A percentile compares a stretch with the other conserved stretches of the same genome.
These are phyloP conservation scores for Drosophila lacteicornis DNA, from an alignment of 1,140 invertebrate genomes.

Conservation along the genomic window DNA sequence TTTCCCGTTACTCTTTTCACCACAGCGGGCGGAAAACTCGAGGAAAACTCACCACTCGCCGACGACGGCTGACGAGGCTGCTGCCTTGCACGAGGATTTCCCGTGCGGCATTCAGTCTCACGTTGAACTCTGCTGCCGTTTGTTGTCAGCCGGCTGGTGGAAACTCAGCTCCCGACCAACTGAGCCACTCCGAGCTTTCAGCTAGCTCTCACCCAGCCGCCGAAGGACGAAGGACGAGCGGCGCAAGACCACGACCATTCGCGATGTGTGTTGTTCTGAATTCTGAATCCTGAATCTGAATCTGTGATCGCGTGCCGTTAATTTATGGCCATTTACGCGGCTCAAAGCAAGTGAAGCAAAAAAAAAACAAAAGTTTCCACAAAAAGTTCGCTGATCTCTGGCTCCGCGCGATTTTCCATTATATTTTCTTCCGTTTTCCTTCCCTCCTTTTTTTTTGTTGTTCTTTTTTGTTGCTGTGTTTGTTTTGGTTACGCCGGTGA, in stretches of 20 bases:
- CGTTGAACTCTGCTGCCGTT: slow-evolving; percentile 74
- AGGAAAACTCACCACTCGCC: slow-evolving; percentile 54
- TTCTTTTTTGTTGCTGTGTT: slow-evolving; percentile 17
- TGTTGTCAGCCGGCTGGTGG: slow-evolving; percentile 49
- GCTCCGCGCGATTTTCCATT: background rate
- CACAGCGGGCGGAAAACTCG: slow-evolving; percentile 17
- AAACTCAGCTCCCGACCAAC: slow-evolving; percentile 1
- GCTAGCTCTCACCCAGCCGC: slow-evolving; percentile 1
- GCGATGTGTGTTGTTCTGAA: slow-evolving; percentile 9
- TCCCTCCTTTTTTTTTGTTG: background rate
- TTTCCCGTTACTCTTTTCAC: slow-evolving; percentile 34
- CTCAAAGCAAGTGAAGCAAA: background rate
- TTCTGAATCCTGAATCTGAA: background rate
- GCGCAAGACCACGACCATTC: slow-evolving; percentile 11
- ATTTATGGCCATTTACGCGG: background rate
- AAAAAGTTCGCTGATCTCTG: slow-evolving; percentile 19
- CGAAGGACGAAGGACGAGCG: slow-evolving; percentile 19
- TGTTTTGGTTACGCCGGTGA: slow-evolving; percentile 26
- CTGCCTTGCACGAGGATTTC: slow-evolving; percentile 6
- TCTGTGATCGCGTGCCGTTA: slow-evolving; percentile 25
- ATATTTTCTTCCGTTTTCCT: slow-evolving; percentile 9
- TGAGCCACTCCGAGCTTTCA: slow-evolving; percentile 9
- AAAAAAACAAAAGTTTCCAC: background rate
- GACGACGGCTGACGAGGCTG: background rate
- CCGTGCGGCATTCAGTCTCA: slow-evolving; percentile 64